Base-by-base conservation (phyloP, 2,797 vertebrate genomes). In the Diplodus puntazzo region DNA sequence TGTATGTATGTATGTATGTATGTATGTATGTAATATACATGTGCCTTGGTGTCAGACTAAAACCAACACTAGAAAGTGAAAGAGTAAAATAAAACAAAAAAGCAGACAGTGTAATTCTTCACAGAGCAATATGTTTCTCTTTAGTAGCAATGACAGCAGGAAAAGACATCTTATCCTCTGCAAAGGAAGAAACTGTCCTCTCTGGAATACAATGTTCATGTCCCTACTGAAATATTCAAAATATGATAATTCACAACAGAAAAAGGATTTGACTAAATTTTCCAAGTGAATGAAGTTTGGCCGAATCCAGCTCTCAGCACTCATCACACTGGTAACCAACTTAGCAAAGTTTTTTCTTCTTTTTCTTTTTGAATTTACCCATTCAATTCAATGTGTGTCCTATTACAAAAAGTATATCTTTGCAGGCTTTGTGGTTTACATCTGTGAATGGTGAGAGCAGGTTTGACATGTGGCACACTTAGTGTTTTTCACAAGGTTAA, bases 401-500 rank as follows among this genome's bases (percentile, higher is more conserved):
- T 71, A 23, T 21, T 58, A 57, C 65, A 45, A 55, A 64, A 60
- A 45, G 5, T 65, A 50, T 1, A 66, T 64, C 17, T 69, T 57
- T 50, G 46, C 23, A 25, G n/a, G 58, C 20, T 58, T 11, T 70
- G 20, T 12, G 21, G 48, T 34, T 52, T 10, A 48, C 11, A 49
- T 27, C 14, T 46, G 55, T 55, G 65, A 63, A 53, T 62, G 71
- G 34, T 61, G 69, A 68, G 70, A 79, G 77, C 25, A 81, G 62
- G 49, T 64, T 63, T 83, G 79, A 87, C 73, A 79, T 81, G 77
- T 84, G 83, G 70, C 74, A 76, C 39, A 8, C 50, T 72, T 62
- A 39, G 42, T 80, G 20, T 53, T 87, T 85, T 89, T 82, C 81
- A 83, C 69, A 80, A 61, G 73, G 79, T 80, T 82, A 71, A 69